Evolutionary conservation across 1,140 invertebrate species (phyloP), one percentile per base, ranked within the genome.

Genomic region (Anoplophora glabripennis): DNA sequence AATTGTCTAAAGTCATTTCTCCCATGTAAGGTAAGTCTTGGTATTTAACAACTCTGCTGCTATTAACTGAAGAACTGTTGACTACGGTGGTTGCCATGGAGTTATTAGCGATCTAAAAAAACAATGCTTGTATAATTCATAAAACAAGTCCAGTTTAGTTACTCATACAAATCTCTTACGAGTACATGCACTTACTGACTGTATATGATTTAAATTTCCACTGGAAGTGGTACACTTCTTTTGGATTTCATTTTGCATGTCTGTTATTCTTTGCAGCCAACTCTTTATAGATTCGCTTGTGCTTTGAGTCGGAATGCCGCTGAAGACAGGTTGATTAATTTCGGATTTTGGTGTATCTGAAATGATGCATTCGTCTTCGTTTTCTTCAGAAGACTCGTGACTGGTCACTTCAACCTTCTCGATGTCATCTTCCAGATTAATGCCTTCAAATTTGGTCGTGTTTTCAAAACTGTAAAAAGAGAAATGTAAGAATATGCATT

Each of bases 1-100:
- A 89, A 73, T 93, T 90, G 71, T 93, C 90, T 54, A 93, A 72
- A 0, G 90, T 92, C 78, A 93, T 92, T 70, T 93, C 91, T 1
- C 92, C 91, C 90, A 93, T 93, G 73, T 93, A 93, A 0, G 91
- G 90, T 3, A 93, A 76, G 67, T 93, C 89, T n/a, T 88, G 84
- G 65, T 89, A 90, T 47, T 88, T 88, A 54, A 90, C 75, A 10
- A 84, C 77, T 65, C 76, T 76, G 4, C 75, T 80, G 0, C 83
- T 40, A 42, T 42, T 8, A 42, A 46, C 35, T 35, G 47, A 49
- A 12, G n/a, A 10, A 11, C 17, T 33, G 5, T 49, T 33, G 15
- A 5, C 11, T 3, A 3, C 3, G 3, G 28, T 10, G 10, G 17
- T 49, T 42, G 21, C 5, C 21, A 28, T 5, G 5, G 21, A 28